These are phyloP conservation scores for Cantharis flavilabris DNA, from an alignment of 2,888 invertebrate genomes.

Conservation along the genomic window DNA sequence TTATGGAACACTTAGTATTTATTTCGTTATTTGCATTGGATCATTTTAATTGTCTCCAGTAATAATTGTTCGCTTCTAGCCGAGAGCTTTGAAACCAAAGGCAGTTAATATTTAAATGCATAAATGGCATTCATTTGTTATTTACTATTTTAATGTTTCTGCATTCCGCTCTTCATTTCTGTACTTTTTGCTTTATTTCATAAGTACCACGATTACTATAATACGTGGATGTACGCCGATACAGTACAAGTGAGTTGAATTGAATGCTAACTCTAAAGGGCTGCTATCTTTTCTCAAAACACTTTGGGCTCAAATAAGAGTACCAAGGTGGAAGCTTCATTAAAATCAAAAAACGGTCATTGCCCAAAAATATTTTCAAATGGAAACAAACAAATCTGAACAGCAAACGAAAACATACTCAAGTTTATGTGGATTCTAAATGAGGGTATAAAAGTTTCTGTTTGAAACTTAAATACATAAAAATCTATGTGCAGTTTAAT, in stretches of 20 bases:
- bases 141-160: not conserved
- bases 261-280: too few species aligned
- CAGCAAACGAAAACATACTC: too few species aligned
- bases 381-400: too few species aligned
- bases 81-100: not conserved
- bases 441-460: not conserved
- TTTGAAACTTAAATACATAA: not conserved
- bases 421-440: not conserved
- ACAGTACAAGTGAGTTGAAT: too few species aligned
- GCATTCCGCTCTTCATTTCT: not conserved
- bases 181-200: not conserved
- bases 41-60: not conserved
- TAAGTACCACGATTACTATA: not conserved
- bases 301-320: too few species aligned
- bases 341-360: too few species aligned
- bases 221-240: not conserved
- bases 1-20: not conserved
- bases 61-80: not conserved
- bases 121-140: not conserved
- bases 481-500: not conserved
- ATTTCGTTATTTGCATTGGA: not conserved
- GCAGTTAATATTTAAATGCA: not conserved
- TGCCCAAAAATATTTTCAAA: too few species aligned
- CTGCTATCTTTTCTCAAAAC: too few species aligned
- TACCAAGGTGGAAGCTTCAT: too few species aligned